Percentiles rank a stretch among this genome's conserved stretches.
Conservation (phyloP, 2,888 invertebrate species). For the Mactromeris polynyma region DNA sequence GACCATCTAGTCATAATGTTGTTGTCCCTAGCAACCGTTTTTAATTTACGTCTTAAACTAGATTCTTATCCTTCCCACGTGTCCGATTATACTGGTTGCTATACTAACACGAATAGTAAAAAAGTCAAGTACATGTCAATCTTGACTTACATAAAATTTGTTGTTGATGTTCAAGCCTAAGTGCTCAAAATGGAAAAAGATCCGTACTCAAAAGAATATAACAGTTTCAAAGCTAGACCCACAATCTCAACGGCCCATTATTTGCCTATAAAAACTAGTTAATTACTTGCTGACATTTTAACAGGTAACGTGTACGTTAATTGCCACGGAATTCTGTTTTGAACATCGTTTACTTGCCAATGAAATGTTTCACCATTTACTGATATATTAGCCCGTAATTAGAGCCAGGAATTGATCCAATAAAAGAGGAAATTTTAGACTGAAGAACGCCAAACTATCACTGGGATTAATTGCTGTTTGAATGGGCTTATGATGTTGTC, state of each 20-base stretch:
- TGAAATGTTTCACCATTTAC: constrained; percentile 36
- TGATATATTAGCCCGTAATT: constrained; percentile 61
- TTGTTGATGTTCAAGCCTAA: neutral
- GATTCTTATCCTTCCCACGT: neutral
- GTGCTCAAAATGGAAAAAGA: constrained; percentile 1
- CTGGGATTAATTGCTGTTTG: constrained; percentile 46
- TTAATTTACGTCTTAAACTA: neutral
- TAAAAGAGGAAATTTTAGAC: constrained; percentile 58
- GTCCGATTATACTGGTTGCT: neutral
- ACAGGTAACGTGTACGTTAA: constrained; percentile 20
- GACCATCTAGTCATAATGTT: neutral
- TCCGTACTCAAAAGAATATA: neutral
- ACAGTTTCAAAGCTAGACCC: neutral
- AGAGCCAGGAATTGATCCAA: constrained; percentile 36
- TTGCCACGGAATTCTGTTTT: neutral
- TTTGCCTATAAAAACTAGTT: constrained; percentile 13
- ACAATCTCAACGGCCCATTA: constrained; percentile 14
- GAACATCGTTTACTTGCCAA: neutral
- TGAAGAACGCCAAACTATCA: constrained; percentile 28
- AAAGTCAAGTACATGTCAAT: constrained; percentile 10
- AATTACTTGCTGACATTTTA: constrained; percentile 19
- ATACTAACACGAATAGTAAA: neutral
- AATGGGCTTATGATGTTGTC: constrained; percentile 18
- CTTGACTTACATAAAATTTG: constrained; percentile 8
- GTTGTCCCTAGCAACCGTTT: neutral